Conservation (phyloP, 1,140 invertebrate species). For the Whitmania pigra region DNA sequence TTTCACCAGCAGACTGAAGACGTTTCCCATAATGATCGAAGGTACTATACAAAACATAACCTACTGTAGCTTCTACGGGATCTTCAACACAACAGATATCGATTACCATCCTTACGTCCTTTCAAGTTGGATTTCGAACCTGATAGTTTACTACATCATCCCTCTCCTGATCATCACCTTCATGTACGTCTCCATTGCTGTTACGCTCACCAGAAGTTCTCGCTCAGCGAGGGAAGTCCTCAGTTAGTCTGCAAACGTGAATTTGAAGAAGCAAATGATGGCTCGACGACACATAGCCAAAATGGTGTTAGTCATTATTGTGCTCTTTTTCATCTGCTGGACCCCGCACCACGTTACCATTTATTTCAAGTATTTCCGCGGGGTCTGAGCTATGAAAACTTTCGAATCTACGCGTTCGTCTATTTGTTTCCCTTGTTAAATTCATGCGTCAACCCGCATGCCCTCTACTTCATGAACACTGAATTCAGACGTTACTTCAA, state of each 20-base stretch:
- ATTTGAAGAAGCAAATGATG: background rate
- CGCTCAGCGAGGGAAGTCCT: background rate
- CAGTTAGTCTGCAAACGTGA: constrained; percentile 34
- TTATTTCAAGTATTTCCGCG: background rate
- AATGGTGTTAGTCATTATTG: constrained; percentile 10
- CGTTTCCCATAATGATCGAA: background rate
- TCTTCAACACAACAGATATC: background rate
- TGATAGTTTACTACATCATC: constrained; percentile 68
- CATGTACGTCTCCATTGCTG: constrained; percentile 76
- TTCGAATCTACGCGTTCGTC: constrained; percentile 12
- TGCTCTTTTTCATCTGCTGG: constrained; percentile 15
- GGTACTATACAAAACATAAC: background rate
- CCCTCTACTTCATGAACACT: constrained; percentile 36
- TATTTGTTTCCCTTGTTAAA: constrained; percentile 58
- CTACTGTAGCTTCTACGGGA: background rate
- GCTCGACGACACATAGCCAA: background rate
- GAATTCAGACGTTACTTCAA: constrained; percentile 17
- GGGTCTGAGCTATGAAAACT: background rate
- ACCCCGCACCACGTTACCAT: background rate
- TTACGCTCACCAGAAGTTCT: constrained; percentile 63
- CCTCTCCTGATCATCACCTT: constrained; percentile 67
- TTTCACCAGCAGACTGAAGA: background rate
- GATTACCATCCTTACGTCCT: constrained; percentile 7
- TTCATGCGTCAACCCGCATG: constrained; percentile 81
- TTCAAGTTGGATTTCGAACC: constrained; percentile 55